Evolutionary conservation across 2,888 invertebrate species (phyloP).

Genomic region (Trisateles emortualis): DNA sequence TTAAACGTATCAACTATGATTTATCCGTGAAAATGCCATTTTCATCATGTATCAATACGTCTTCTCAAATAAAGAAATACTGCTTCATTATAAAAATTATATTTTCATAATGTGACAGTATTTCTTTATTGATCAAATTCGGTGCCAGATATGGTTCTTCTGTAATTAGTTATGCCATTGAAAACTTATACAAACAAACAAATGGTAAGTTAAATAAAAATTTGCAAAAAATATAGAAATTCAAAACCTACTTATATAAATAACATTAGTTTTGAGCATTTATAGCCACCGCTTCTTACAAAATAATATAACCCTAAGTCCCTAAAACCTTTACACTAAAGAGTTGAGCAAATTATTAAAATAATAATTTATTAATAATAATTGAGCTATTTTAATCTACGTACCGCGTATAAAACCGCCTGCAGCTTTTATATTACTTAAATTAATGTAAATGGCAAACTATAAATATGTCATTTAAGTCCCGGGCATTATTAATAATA

Average conservation of each 20-base stretch:
- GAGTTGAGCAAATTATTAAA: constrained; percentile 28
- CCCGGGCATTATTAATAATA: constrained; percentile 10
- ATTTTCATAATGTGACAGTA: too few relatives aligned
- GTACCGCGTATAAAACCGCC: constrained; percentile 17
- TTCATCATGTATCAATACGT: too few relatives aligned
- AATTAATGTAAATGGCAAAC: constrained; percentile 14
- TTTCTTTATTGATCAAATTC: too few relatives aligned
- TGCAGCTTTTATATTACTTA: constrained; percentile 21
- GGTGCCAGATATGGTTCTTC: too few relatives aligned
- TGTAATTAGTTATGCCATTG: too few relatives aligned
- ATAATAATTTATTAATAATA: background rate
- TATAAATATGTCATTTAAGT: constrained; percentile 14
- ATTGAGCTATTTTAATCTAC: background rate
- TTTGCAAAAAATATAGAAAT: background rate
- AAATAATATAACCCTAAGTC: background rate
- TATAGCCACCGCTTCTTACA: background rate
- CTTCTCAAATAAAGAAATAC: too few relatives aligned
- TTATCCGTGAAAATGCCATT: too few relatives aligned
- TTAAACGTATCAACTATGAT: too few relatives aligned
- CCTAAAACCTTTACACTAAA: background rate
- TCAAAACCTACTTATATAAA: background rate
- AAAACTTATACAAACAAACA: too few relatives aligned
- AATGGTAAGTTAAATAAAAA: background rate
- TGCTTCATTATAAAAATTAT: too few relatives aligned
- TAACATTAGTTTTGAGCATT: constrained; percentile 7